Percentiles rank a stretch among this genome's conserved stretches.
Evolutionary conservation across 2,113 vertebrate species (phyloP).

Genomic region (Anas platyrhynchos): DNA sequence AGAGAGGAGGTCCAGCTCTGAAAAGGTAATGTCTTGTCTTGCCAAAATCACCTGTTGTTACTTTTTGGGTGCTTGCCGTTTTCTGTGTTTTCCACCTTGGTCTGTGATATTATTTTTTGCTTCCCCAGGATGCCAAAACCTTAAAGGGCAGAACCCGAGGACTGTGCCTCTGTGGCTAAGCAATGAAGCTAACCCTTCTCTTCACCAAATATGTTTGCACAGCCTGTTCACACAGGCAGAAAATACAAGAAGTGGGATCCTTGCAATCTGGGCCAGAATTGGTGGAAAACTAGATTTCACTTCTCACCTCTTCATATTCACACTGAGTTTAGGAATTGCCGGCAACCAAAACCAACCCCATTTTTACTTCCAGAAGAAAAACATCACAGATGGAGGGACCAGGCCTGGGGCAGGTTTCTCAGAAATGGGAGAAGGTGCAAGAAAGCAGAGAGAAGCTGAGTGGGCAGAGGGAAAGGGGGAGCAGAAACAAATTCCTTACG

Average conservation of each 20-base stretch:
- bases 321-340: background rate
- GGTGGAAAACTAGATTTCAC: background rate
- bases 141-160: background rate
- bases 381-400: accelerated
- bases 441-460: background rate
- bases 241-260: background rate
- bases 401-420: background rate
- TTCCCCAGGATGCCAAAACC: background rate
- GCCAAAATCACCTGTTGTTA: background rate
- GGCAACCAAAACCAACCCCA: background rate
- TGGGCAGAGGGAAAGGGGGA: background rate
- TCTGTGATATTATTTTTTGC: background rate
- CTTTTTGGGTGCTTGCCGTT: background rate
- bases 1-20: background rate
- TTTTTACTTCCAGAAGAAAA: constrained; percentile 34
- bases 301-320: background rate
- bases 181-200: background rate
- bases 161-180: background rate
- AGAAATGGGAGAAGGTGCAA: constrained; percentile 14
- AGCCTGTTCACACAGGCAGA: background rate
- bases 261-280: background rate
- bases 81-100: background rate
- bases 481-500: background rate
- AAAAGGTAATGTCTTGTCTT: background rate
- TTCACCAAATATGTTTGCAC: accelerated